A percentile compares a stretch with the other conserved stretches of the same genome.
phyloP scores from a whole-genome alignment of 2,888 invertebrate genomes.

The Drosophila robusta region DNA sequence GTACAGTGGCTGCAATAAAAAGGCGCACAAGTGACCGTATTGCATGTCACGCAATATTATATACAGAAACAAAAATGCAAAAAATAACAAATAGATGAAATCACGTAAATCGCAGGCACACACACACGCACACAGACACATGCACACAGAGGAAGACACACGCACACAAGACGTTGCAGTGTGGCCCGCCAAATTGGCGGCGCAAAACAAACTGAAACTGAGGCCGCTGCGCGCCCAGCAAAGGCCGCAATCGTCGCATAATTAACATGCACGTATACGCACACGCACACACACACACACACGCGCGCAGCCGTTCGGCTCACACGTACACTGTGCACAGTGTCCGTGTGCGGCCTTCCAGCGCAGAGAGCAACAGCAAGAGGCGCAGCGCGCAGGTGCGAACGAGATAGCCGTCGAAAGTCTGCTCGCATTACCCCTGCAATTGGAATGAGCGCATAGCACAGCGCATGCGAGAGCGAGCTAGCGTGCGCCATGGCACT shows the following conservation, averaged over 20 bases:
- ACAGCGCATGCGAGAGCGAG: slow-evolving; percentile 2
- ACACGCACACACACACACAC: slow-evolving; percentile 22
- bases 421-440: slow-evolving; percentile 55
- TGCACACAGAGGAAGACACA: slow-evolving; percentile 21
- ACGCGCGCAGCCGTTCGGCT: slow-evolving; percentile 12
- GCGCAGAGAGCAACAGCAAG: slow-evolving; percentile 27
- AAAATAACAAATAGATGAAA: slow-evolving; percentile 18
- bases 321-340: slow-evolving; percentile 65
- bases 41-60: slow-evolving; percentile 13
- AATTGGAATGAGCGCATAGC: slow-evolving; percentile 51
- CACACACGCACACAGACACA: slow-evolving; percentile 27
- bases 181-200: slow-evolving; percentile 75
- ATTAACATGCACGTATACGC: slow-evolving; percentile 47
- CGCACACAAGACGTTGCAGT: slow-evolving; percentile 31
- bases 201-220: slow-evolving; percentile 74
- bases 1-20: slow-evolving; percentile 14
- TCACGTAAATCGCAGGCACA: slow-evolving; percentile 52
- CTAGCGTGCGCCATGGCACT: slow-evolving; percentile 5
- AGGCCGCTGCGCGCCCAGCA: slow-evolving; percentile 40
- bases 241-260: slow-evolving; percentile 50
- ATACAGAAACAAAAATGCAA: slow-evolving; percentile 41
- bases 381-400: neutral
- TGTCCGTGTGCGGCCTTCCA: slow-evolving; percentile 71
- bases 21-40: slow-evolving; percentile 15
- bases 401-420: slow-evolving; percentile 27